These are phyloP conservation scores for Drosophila hamatofila DNA, from an alignment of 2,888 invertebrate genomes.

Conservation along the genomic window DNA sequence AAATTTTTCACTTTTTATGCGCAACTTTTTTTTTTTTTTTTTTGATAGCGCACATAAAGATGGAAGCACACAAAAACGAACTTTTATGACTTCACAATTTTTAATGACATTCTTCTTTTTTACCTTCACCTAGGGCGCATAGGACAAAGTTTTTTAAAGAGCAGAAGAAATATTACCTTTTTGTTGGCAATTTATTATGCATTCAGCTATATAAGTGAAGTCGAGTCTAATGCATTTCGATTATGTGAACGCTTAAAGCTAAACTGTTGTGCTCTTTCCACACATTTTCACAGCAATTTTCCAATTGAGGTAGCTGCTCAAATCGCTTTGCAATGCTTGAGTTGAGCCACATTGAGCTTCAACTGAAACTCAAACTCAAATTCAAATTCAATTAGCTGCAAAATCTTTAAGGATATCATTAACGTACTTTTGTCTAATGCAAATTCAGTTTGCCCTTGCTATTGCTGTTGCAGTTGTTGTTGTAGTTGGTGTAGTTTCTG, in stretches of 20 bases:
- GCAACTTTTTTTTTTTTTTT: neutral
- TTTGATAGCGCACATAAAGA: slow-evolving; percentile 18
- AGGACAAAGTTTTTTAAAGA: slow-evolving; percentile 4
- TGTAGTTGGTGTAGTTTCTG: slow-evolving; percentile 36
- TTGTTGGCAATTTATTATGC: neutral
- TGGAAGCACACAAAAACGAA: slow-evolving; percentile 9
- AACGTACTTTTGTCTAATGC: slow-evolving; percentile 24
- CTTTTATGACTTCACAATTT: slow-evolving; percentile 26
- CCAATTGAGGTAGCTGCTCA: neutral
- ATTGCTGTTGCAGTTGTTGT: slow-evolving; percentile 21
- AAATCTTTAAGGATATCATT: slow-evolving; percentile 29
- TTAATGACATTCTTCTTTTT: slow-evolving; percentile 18
- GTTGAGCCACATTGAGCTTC: slow-evolving; percentile 7
- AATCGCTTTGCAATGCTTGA: slow-evolving; percentile 7
- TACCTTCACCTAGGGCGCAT: neutral
- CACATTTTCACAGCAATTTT: slow-evolving; percentile 21
- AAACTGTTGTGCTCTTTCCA: slow-evolving; percentile 11
- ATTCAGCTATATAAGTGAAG: neutral
- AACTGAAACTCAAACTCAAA: neutral
- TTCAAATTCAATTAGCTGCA: slow-evolving; percentile 45
- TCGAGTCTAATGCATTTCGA: slow-evolving; percentile 1
- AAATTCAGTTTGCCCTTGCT: slow-evolving; percentile 21
- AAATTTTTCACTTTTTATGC: slow-evolving; percentile 5
- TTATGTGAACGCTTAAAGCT: neutral
- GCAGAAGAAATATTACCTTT: neutral